Evolutionary conservation across 2,888 invertebrate genomes (phyloP).

Genomic region (Machimus atricapillus): DNA sequence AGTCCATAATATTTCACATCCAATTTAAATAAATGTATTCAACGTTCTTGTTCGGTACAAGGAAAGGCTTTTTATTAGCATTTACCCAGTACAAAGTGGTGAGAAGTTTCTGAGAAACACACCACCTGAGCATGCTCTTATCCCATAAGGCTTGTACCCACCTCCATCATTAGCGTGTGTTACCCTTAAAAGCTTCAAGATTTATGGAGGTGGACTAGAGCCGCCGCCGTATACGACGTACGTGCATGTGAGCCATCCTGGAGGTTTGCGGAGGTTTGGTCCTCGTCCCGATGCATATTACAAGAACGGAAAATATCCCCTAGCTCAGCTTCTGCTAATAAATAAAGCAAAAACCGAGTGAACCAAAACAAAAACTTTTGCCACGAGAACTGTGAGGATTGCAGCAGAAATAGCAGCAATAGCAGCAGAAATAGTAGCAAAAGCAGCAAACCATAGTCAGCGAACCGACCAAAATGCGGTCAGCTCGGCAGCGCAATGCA

Average conservation of each 20-base stretch:
- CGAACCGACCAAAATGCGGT: not conserved
- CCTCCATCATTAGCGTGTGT: constrained; percentile 28
- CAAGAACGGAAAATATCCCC: not conserved
- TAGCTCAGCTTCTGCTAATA: not conserved
- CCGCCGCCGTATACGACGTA: too few species aligned
- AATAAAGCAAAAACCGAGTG: not conserved
- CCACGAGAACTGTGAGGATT: not conserved
- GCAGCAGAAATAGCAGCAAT: not conserved
- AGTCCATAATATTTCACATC: constrained; percentile 3
- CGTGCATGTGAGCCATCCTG: not conserved
- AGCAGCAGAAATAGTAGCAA: too few species aligned
- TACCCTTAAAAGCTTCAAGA: constrained; percentile 28
- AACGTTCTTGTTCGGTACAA: not conserved
- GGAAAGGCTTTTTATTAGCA: constrained; percentile 34
- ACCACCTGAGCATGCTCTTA: constrained; percentile 32
- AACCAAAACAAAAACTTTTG: not conserved
- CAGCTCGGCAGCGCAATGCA: not conserved
- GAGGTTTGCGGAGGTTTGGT: not conserved
- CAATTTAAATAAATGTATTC: constrained; percentile 26
- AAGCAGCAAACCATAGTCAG: not conserved
- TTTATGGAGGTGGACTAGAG: constrained; percentile 1
- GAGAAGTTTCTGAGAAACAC: constrained; percentile 23
- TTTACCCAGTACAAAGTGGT: not conserved
- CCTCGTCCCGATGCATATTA: not conserved
- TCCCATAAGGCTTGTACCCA: constrained; percentile 29